Conservation (phyloP, 64 coral and sea anemone genomes). For the Montipora sp. region DNA sequence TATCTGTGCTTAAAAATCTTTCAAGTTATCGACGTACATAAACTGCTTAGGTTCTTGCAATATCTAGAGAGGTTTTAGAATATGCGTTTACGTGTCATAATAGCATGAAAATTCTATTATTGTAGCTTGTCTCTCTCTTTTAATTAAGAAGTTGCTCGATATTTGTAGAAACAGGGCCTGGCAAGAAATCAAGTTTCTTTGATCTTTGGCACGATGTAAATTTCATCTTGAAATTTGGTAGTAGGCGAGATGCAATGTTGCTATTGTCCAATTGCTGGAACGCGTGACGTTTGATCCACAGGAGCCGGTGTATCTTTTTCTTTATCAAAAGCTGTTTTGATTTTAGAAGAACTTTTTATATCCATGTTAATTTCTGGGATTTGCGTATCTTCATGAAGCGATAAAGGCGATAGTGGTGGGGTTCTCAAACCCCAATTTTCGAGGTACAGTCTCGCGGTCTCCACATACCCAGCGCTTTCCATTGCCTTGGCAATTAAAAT, state of each 20-base stretch:
- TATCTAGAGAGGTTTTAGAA: too few species aligned
- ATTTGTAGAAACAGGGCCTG: too few species aligned
- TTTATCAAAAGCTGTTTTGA: background rate
- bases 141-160: too few species aligned
- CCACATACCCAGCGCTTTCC: slow-evolving; percentile 43
- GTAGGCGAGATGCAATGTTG: background rate
- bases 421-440: slow-evolving; percentile 62
- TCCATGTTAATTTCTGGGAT: background rate
- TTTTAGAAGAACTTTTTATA: background rate
- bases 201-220: too few species aligned
- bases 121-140: too few species aligned
- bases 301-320: slow-evolving; percentile 1
- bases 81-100: too few species aligned
- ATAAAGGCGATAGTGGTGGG: slow-evolving; percentile 17
- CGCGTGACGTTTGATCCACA: background rate
- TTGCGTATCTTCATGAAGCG: slow-evolving; percentile 20
- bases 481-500: slow-evolving; percentile 58
- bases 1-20: too few species aligned
- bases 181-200: too few species aligned
- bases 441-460: slow-evolving; percentile 60
- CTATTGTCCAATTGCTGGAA: background rate
- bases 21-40: too few species aligned
- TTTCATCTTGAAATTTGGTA: too few species aligned
- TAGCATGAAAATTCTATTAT: too few species aligned
- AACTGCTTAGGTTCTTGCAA: too few species aligned